These are phyloP conservation scores for Lamprologus callipterus DNA, from an alignment of 2,113 vertebrate species.

Conservation along the genomic window DNA sequence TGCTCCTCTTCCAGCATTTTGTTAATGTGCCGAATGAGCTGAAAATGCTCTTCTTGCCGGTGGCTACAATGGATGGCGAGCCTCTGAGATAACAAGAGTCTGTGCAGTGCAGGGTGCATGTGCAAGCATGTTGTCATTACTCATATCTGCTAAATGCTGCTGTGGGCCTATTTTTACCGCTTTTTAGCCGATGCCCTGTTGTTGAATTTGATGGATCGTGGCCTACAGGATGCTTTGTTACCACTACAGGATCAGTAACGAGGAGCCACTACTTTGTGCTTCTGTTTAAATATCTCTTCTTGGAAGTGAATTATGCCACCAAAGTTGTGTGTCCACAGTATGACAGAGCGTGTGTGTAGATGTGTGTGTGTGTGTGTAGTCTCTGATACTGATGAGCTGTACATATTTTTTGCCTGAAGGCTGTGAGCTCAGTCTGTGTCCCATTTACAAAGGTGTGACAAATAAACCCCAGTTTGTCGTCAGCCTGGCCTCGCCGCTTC, in stretches of 20 bases:
- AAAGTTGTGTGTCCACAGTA: constrained; percentile 7
- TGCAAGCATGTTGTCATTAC: constrained; percentile 36
- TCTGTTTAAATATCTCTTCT: constrained; percentile 6
- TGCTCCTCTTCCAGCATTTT: constrained; percentile 16
- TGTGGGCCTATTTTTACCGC: constrained; percentile 42
- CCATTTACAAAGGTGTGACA: constrained; percentile 46
- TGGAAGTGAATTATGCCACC: neutral
- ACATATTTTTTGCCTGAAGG: constrained; percentile 41
- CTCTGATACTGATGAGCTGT: constrained; percentile 22
- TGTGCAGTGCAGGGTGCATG: constrained; percentile 31
- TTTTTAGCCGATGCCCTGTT: constrained; percentile 31
- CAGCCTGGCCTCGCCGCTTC: neutral
- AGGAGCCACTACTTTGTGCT: constrained; percentile 27
- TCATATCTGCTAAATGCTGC: constrained; percentile 26
- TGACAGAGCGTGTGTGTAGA: neutral
- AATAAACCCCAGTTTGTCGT: constrained; percentile 60
- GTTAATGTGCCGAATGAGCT: constrained; percentile 19
- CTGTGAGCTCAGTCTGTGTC: constrained; percentile 48
- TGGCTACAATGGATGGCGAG: constrained; percentile 41
- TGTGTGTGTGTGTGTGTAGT: neutral
- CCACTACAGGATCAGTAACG: neutral
- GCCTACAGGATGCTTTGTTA: constrained; percentile 1
- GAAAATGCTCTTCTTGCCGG: constrained; percentile 46
- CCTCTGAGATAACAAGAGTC: constrained; percentile 16
- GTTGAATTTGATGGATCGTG: constrained; percentile 33